Conservation (phyloP, 2,797 vertebrate species). For the Ambastaia sidthimunki region DNA sequence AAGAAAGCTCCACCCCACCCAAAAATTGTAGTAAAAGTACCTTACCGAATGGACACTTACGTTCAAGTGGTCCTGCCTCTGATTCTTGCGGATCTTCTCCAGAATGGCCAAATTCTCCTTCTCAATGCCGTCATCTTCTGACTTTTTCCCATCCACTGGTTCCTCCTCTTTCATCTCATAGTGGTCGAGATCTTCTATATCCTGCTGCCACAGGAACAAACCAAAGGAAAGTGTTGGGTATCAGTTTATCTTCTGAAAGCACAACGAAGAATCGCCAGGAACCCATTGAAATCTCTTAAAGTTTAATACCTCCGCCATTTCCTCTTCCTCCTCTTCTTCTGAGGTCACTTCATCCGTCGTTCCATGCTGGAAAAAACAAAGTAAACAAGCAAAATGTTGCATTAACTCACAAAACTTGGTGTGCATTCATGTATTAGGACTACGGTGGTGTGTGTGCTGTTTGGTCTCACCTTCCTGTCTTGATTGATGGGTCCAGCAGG, state of each 20-base stretch:
- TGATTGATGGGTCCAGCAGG: constrained; percentile 89
- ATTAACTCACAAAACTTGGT: background rate
- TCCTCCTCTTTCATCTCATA: constrained; percentile 99
- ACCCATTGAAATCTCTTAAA: background rate
- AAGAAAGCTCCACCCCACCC: constrained; percentile 21
- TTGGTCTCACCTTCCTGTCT: constrained; percentile 73
- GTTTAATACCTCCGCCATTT: constrained; percentile 91
- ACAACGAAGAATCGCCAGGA: background rate
- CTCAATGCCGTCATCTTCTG: constrained; percentile 96
- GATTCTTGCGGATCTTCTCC: constrained; percentile 98
- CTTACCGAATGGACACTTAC: constrained; percentile 79
- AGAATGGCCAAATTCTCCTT: constrained; percentile 97
- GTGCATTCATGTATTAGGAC: background rate
- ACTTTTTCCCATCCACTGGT: constrained; percentile 92
- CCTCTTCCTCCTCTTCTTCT: constrained; percentile 95
- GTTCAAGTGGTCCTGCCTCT: constrained; percentile 98
- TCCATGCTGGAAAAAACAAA: constrained; percentile 71
- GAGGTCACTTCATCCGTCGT: constrained; percentile 92
- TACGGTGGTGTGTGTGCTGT: background rate
- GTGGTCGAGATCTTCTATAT: constrained; percentile 96
- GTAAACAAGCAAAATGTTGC: background rate
- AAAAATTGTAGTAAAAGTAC: constrained; percentile 56
- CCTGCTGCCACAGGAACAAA: constrained; percentile 72
- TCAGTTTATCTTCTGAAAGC: background rate
- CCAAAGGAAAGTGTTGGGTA: constrained; percentile 22